These are phyloP conservation scores for Sarcophaga rosellei DNA, from an alignment of 2,888 invertebrate species.

Conservation along the genomic window DNA sequence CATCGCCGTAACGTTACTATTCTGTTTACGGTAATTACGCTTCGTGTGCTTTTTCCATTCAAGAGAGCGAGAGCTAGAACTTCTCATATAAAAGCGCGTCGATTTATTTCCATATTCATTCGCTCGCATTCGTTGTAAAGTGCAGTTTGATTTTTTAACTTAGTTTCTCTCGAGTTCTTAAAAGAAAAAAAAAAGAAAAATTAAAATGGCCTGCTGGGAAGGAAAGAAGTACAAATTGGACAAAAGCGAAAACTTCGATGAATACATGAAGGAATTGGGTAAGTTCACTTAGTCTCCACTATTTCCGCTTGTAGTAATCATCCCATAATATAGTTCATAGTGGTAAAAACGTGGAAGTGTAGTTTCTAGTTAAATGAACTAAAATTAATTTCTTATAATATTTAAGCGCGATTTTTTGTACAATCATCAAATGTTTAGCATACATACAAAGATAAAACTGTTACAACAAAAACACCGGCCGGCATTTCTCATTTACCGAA, in stretches of 20 bases:
- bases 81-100: conserved; percentile 55
- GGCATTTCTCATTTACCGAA: background rate
- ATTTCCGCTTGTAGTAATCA: background rate
- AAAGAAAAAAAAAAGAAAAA: conserved; percentile 18
- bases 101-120: conserved; percentile 30
- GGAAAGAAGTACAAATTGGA: conserved; percentile 92
- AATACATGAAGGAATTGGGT: conserved; percentile 94
- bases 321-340: background rate
- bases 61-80: conserved; percentile 18
- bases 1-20: background rate
- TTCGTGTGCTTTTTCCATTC: conserved; percentile 2
- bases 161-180: conserved; percentile 1
- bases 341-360: background rate
- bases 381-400: background rate
- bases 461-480: conserved; percentile 19
- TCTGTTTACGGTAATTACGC: background rate
- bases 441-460: conserved; percentile 9
- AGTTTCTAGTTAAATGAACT: background rate
- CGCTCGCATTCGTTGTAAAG: conserved; percentile 32
- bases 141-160: conserved; percentile 6
- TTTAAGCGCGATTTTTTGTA: background rate
- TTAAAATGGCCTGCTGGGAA: conserved; percentile 79
- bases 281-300: conserved; percentile 79
- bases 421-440: background rate
- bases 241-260: conserved; percentile 91